Base-by-base conservation (phyloP, 2,888 invertebrate genomes). In the Mesopsocus fuscifrons region DNA sequence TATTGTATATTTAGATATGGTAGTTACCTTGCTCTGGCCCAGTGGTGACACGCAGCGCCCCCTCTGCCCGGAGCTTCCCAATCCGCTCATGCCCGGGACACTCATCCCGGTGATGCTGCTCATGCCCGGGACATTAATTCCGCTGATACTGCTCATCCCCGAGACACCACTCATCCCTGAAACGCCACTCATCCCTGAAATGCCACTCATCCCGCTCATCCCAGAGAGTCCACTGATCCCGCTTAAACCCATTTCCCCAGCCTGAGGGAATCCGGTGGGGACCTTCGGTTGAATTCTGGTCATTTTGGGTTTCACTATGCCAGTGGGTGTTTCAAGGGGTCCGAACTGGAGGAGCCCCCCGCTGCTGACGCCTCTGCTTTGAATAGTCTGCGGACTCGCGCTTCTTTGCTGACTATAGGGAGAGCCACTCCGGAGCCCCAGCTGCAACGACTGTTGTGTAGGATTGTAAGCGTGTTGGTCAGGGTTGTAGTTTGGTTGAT, bases 271-370 rank as follows among this genome's bases (percentile, higher is more conserved):
- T 13, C 21, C 17, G 20, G n/a, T 20, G 13, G 38, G 38, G 4
- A 38, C 20, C 20, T 38, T 38, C 17, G 38, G 38, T 38, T 38
- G 38, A 13, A 38, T 38, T 16, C 38, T 16, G n/a, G n/a, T 15
- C 11, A 21, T 38, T 38, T 38, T 38, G 20, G 38, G 38, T 20
- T 38, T 38, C 9, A 38, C n/a, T 13, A 20, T 21, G 5, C 38
- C 38, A 13, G 21, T 21, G 3, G 38, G 38, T 9, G 38, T 38
- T 17, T 38, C 38, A 21, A 38, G 15, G 3, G 38, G 38, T 13
- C 38, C 38, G 20, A 18, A 38, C 21, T 38, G 38, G 16, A 33
- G 15, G 15, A 17, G 33, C 15, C 33, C 17, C 15, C 33, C 15
- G n/a, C n/a, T n/a, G 11, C 26, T 26, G 11, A 26, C 26, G n/a